Evolutionary conservation across 2,797 vertebrate species (phyloP), one percentile per base, ranked within the genome.

Genomic region (Micrastur ruficollis): DNA sequence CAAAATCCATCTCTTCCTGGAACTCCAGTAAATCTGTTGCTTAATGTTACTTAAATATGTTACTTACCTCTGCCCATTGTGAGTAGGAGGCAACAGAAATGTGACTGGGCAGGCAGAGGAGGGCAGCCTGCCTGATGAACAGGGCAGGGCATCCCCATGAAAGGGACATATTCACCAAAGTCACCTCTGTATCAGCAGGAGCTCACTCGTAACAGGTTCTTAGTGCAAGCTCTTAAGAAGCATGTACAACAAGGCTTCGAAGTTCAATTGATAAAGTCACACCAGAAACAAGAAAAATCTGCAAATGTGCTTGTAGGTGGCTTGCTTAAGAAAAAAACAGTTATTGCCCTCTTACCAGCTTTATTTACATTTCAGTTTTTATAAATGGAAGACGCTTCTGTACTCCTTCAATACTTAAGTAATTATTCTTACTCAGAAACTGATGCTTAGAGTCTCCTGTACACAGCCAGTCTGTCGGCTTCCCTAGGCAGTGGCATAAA

Each of bases 131-230:
- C 13, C 36, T 62, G n/a, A 27, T 11, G 36, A 34, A 11, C 13
- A 34, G 71, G 38, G 38, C 32, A 58, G n/a, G 27, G 11, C 6
- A 32, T 32, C 20, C n/a, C 12, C 0, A 0, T 44, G 14, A 20
- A 67, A 4, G 5, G 5, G n/a, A 12, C 8, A 11, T 5, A 6
- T 34, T 40, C 70, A 32, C 90, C 59, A 36, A 47, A 67, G 8
- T 32, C 59, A 61, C 8, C 11, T 23, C 44, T 49, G 13, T 31
- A 12, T 29, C 27, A 38, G 12, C 13, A 38, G 34, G 21, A 83
- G 2, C 44, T 81, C 2, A 0, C 12, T 70, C 34, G 27, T 38
- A 56, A 5, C 2, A 3, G 22, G 3, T 63, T 56, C 36, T 71
- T 68, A 63, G 18, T 42, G n/a, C 50, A 81, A 61, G 23, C 6